Evolutionary conservation across 30 jellyfish, hydroid and myxozoan genomes (phyloP), one percentile per base, ranked within the genome.

Genomic region (Chironex yamaguchii): DNA sequence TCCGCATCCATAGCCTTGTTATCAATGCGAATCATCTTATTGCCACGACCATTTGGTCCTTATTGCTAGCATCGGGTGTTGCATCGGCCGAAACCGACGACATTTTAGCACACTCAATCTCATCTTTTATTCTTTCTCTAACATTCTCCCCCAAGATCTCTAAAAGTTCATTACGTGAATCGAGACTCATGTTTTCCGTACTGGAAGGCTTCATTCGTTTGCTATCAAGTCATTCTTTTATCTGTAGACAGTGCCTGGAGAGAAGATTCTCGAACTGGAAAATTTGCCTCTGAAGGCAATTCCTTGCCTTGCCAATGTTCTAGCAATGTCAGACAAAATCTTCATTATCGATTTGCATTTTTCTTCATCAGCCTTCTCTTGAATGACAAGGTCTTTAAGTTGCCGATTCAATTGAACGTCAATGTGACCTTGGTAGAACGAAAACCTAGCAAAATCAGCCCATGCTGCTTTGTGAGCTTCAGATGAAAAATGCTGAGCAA

Each of bases 401-500:
- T 62, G 64, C 52, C 29, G 24, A 52, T 58, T 79, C 67, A 62
- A 14, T 31, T 34, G 52, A 9, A 58, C 82, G 66, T 58, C 71
- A 36, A 52, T 36, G 17, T 78, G 90, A 21, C 68, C 25, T 14
- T 21, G 2, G 6, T 49, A 20, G 17, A 29, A 68, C 30, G 90
- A 67, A 58, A 78, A 78, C 29, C 22, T 68, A 26, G 68, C 82
- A 58, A 52, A 51, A 78, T 78, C 90, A 29, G 90, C 78, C 32
- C 58, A 70, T 34, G 83, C 90, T 34, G 90, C 90, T 49, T 79
- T 62, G 32, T 79, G 83, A 34, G 90, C 62, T 13, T 79, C 90
- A 31, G 79, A 34, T 14, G 90, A 79, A 63, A 79, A 79, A 66
- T 79, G 82, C 90, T 34, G 21, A 33, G 64, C 54, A 48, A 63